Base-by-base conservation (phyloP, 2,113 vertebrate genomes). In the Dasypus novemcinctus region DNA sequence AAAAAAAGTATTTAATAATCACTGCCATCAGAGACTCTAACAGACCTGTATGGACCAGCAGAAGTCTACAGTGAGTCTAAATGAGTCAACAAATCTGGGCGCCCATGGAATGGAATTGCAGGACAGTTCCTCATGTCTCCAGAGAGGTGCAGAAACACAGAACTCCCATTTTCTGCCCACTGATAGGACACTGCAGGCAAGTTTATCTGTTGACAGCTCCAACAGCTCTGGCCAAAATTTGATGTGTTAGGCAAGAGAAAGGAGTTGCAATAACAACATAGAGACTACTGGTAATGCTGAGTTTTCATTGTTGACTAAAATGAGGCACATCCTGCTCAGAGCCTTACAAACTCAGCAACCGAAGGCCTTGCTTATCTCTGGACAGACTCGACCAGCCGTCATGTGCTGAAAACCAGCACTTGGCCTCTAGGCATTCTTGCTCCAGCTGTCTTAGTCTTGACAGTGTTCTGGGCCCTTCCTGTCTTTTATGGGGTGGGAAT, bases 321-420 rank as follows among this genome's bases (percentile, higher is more conserved):
- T 23, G 74, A 85, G 49, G 54, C 66, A 27, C 20, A 75, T 74
- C 80, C 46, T 68, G 72, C 46, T 59, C 21, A 33, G 10, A 59
- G 25, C n/a, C 43, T 61, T 74, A 31, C 43, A 71, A 13, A 36
- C 36, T 66, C 36, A 10, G 46, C 20, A 1, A 38, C 41, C 18
- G 18, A 29, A 23, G 49, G 33, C 20, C 31, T 76, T 49, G 57
- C 41, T 54, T 7, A 5, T 78, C 85, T 78, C 71, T 43, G 90
- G 61, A 23, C 27, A n/a, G 25, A 15, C 43, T 21, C 38, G 69
- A 31, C 49, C 41, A 23, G 8, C 21, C 13, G 33, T 10, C n/a
- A 5, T 33, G 4, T 21, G 27, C 66, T 33, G 61, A 27, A 59
- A 52, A 61, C 0, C 0, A 36, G 33, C 12, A 13, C 49, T 21